Conservation (phyloP, 2,113 vertebrate genomes). For the Chelonoidis abingdonii region DNA sequence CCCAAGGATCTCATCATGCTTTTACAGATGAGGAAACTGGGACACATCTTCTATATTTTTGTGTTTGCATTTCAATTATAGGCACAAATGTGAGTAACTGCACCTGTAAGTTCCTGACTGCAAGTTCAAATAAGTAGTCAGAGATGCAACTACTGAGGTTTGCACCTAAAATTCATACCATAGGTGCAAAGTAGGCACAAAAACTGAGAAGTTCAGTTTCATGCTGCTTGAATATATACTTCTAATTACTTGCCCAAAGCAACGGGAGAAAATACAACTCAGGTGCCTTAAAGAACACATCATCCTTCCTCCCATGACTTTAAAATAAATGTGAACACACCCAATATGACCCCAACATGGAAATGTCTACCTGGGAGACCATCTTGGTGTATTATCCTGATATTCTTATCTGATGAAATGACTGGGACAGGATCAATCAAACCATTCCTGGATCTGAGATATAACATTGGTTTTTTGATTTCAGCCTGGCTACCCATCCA, state of each 20-base stretch:
- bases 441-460: background rate
- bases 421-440: slow-evolving; percentile 8
- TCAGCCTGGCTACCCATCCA: background rate
- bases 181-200: background rate
- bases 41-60: background rate
- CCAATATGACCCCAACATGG: background rate
- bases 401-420: background rate
- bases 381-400: background rate
- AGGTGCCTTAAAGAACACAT: background rate
- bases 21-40: background rate
- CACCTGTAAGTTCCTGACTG: background rate
- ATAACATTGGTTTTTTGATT: background rate
- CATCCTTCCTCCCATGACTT: background rate
- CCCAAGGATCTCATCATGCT: slow-evolving; percentile 50
- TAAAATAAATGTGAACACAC: slow-evolving; percentile 1
- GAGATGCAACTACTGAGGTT: background rate
- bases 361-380: slow-evolving; percentile 16
- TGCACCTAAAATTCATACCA: background rate
- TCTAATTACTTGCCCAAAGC: background rate
- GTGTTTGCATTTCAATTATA: slow-evolving; percentile 5
- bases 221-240: slow-evolving; percentile 1
- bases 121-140: background rate
- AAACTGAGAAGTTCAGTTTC: background rate
- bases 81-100: slow-evolving; percentile 14
- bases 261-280: slow-evolving; percentile 1